Percentiles rank a stretch among this genome's conserved stretches.
Evolutionary conservation across 2,797 vertebrate species (phyloP).

Genomic region (Buphagus erythrorhynchus): DNA sequence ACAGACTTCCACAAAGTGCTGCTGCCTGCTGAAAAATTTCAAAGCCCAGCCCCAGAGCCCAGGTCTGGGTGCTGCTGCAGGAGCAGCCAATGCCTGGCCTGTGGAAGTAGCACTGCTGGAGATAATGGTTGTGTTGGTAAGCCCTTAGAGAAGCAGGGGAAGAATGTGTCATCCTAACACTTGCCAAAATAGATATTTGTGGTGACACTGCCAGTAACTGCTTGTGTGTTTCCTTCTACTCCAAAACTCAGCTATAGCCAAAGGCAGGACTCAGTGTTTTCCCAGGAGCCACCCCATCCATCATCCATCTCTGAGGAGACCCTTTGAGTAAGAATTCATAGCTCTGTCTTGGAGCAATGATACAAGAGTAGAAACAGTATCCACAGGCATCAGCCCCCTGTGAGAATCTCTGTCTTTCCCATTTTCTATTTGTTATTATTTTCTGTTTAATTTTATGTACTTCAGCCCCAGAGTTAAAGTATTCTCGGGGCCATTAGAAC

Average conservation of each 20-base stretch:
- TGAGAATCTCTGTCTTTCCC: neutral
- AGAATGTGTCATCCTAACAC: neutral
- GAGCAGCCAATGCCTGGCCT: neutral
- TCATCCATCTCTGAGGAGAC: neutral
- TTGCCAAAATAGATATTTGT: conserved; percentile 12
- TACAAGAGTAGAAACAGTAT: neutral
- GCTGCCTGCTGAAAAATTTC: neutral
- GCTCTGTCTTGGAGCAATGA: neutral
- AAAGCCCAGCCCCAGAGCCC: neutral
- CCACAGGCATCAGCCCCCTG: neutral
- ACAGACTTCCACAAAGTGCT: neutral
- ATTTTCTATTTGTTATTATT: neutral
- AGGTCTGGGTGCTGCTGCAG: neutral
- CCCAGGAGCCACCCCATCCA: neutral
- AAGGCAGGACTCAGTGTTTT: neutral
- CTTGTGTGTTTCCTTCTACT: neutral
- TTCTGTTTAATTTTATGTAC: neutral
- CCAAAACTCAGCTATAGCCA: neutral
- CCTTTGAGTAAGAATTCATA: neutral
- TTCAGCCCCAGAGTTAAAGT: neutral
- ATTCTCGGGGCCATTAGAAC: neutral
- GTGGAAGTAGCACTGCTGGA: neutral
- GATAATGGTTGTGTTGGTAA: neutral
- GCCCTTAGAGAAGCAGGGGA: neutral
- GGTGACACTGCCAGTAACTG: conserved; percentile 24